Conservation (phyloP, 2,888 invertebrate species). For the Acrocyrtus sp. region DNA sequence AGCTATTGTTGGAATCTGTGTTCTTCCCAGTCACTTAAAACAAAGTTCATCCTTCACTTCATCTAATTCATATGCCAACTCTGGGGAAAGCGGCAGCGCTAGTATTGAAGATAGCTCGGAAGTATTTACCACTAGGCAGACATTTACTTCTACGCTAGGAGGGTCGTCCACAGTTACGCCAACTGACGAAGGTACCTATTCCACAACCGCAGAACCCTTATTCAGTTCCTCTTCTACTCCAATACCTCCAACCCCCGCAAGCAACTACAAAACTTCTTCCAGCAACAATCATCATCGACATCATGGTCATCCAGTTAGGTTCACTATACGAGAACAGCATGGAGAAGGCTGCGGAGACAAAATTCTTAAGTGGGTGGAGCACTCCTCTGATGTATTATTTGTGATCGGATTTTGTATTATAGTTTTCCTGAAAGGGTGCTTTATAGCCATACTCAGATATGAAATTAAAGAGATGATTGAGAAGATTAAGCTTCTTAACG, state of each 20-base stretch:
- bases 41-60: conserved; percentile 14
- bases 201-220: conserved; percentile 3
- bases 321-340: conserved; percentile 65
- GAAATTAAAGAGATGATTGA: conserved; percentile 71
- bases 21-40: conserved; percentile 46
- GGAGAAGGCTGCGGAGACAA: conserved; percentile 77
- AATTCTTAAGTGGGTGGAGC: conserved; percentile 78
- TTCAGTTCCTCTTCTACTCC: conserved; percentile 32
- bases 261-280: neutral
- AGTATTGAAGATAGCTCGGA: conserved; percentile 44
- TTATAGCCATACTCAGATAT: conserved; percentile 82
- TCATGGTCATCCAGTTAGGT: conserved; percentile 60
- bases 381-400: conserved; percentile 81
- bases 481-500: conserved; percentile 83
- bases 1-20: conserved; percentile 44
- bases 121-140: conserved; percentile 20
- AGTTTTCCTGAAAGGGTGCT: conserved; percentile 88
- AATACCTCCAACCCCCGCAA: conserved; percentile 68
- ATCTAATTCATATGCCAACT: conserved; percentile 13
- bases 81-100: conserved; percentile 32
- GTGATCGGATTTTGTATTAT: conserved; percentile 87
- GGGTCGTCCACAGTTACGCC: conserved; percentile 20
- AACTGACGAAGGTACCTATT: too few relatives aligned
- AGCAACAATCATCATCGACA: conserved; percentile 12
- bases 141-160: conserved; percentile 11